Conservation (phyloP, 2,888 invertebrate genomes). For the Euplexia lucipara region DNA sequence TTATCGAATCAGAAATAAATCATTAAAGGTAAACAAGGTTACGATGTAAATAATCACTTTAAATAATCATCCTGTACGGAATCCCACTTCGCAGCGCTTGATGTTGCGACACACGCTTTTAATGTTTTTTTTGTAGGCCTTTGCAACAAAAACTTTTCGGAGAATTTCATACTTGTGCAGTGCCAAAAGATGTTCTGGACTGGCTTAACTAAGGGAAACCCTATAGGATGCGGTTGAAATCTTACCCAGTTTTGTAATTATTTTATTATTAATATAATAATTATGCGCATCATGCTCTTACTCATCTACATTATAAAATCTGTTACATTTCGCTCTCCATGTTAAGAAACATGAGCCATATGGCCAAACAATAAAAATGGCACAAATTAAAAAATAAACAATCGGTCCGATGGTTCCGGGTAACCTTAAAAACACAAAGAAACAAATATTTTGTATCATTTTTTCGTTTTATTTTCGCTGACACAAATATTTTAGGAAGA, state of each 20-base stretch:
- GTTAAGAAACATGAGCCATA: constrained; percentile 19
- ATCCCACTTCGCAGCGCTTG: no score
- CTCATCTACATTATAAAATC: background rate
- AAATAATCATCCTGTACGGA: background rate
- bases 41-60: constrained; percentile 20
- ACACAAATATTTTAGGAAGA: constrained; percentile 74
- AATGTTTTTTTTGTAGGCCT: background rate
- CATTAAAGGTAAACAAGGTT: constrained; percentile 14
- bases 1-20: constrained; percentile 23
- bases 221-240: background rate
- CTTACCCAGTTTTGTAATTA: background rate
- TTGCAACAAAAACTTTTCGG: background rate
- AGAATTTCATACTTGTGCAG: background rate
- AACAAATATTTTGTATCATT: constrained; percentile 36
- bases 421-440: constrained; percentile 41
- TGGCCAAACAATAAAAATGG: constrained; percentile 33
- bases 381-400: constrained; percentile 32
- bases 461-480: constrained; percentile 43
- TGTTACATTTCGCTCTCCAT: constrained; percentile 8
- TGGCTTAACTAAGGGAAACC: background rate
- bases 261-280: background rate
- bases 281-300: background rate
- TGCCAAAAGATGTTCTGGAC: background rate
- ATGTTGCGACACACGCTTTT: background rate
- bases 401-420: constrained; percentile 4